Evolutionary conservation across 2,113 vertebrate species (phyloP), one percentile per base, ranked within the genome.

Genomic region (Lamprologus callipterus): DNA sequence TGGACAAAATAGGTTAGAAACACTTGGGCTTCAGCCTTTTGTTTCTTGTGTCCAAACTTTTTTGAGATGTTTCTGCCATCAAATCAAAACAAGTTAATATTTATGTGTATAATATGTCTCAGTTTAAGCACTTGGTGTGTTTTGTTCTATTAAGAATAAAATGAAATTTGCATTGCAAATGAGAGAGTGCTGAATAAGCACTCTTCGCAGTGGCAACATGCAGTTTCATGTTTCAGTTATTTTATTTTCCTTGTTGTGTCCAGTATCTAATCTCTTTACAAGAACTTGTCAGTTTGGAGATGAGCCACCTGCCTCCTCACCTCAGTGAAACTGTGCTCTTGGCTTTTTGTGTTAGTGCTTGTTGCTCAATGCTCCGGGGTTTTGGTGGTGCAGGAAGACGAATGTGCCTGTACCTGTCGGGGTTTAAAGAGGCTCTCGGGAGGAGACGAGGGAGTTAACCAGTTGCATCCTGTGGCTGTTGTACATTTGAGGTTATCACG

Each of bases 291-390:
- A 81, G 86, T 88, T 93, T 94, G 92, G 90, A 89, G 70, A 51
- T 2, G 53, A 92, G 63, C 82, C 84, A 58, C 82, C 85, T 6
- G 78, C 75, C 40, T 91, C 42, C 51, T 89, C 42, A 4, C 47
- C 75, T 78, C 28, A 28, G 65, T 47, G 87, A 49, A 80, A 73
- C 49, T 75, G 13, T 85, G 42, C 6, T 49, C 78, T 87, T 89
- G 81, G 5, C 87, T 91, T 88, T 85, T 80, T 92, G 49, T 89
- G 75, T 85, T 14, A 68, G 31, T 84, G 90, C 88, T 93, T 86
- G 85, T 91, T 84, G 85, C 82, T 88, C 42, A 88, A 85, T 73
- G 84, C 83, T 84, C 4, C 49, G 28, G 85, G 57, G 57, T 60
- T 85, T 51, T 83, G 85, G 80, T 88, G 55, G 75, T 79, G 37